Conservation (phyloP, 1,140 invertebrate genomes). For the Pissodes strobi region DNA sequence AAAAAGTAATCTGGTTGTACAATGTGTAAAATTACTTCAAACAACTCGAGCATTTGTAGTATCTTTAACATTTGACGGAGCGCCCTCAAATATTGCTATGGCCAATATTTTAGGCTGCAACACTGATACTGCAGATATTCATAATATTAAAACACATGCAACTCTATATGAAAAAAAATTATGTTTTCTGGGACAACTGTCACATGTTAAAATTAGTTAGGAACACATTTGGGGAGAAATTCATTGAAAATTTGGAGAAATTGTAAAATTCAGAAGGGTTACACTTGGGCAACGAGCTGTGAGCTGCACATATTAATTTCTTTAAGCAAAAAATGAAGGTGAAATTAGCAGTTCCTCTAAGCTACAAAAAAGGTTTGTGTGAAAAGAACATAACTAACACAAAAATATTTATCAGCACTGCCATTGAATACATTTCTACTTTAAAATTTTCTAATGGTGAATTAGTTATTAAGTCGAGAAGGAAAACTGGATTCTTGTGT, state of each 20-base stretch:
- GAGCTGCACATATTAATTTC: slow-evolving; percentile 38
- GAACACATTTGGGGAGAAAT: slow-evolving; percentile 33
- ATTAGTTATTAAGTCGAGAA: slow-evolving; percentile 17
- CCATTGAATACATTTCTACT: slow-evolving; percentile 40
- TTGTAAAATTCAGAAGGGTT: slow-evolving; percentile 41
- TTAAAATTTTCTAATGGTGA: slow-evolving; percentile 19
- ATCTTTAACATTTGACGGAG: slow-evolving; percentile 43
- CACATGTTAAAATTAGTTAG: slow-evolving; percentile 36
- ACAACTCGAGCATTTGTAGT: slow-evolving; percentile 39
- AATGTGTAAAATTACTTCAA: slow-evolving; percentile 45
- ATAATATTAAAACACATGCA: slow-evolving; percentile 36
- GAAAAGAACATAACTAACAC: too few relatives aligned
- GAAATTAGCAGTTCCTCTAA: too few relatives aligned
- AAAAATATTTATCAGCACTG: too few relatives aligned
- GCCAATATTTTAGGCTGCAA: slow-evolving; percentile 44
- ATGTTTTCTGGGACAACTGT: slow-evolving; percentile 22
- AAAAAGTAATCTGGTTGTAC: slow-evolving; percentile 39
- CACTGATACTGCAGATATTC: slow-evolving; percentile 36
- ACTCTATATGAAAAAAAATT: slow-evolving; percentile 19
- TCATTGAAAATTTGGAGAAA: slow-evolving; percentile 21
- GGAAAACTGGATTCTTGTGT: slow-evolving; percentile 47
- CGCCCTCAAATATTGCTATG: too few relatives aligned
- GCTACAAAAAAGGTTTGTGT: too few relatives aligned
- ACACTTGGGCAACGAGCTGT: slow-evolving; percentile 42
- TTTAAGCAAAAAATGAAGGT: too few relatives aligned